A percentile compares a stretch with the other conserved stretches of the same genome.
phyloP scores from a whole-genome alignment of 1,140 invertebrate genomes.

The Latrodectus geometricus region DNA sequence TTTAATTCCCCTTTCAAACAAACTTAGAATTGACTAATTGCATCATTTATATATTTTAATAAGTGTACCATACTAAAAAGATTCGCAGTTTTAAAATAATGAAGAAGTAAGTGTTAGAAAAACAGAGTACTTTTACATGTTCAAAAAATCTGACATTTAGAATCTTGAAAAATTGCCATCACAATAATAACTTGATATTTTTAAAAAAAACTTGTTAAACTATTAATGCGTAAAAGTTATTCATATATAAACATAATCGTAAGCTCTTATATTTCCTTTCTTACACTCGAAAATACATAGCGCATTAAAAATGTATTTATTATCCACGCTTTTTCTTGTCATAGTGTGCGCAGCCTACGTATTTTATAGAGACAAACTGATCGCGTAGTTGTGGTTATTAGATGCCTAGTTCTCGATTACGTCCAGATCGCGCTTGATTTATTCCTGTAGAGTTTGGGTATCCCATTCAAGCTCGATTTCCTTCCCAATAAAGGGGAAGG shows the following conservation, averaged over 20 bases:
- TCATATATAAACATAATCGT: neutral
- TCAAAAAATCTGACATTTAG: no score
- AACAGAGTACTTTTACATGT: no score
- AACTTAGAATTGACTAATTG: no score
- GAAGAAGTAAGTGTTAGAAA: no score
- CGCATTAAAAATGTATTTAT: neutral
- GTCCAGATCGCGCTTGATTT: conserved; percentile 30
- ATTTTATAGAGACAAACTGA: neutral
- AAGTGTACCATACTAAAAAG: no score
- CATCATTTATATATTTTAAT: no score
- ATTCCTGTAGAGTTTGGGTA: neutral
- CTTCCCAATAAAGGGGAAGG: neutral
- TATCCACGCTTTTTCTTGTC: neutral
- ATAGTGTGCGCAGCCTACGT: neutral
- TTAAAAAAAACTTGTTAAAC: no score
- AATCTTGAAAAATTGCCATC: no score
- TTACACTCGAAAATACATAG: neutral
- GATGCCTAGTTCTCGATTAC: neutral
- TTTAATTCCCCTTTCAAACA: no score
- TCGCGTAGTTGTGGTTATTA: neutral
- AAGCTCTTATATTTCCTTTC: neutral
- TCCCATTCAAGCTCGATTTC: conserved; percentile 38
- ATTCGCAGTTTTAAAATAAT: no score
- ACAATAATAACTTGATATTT: no score
- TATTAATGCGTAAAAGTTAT: no score